Evolutionary conservation across 2,888 invertebrate genomes (phyloP), one percentile per base, ranked within the genome.

Genomic region (Noctua pronuba): DNA sequence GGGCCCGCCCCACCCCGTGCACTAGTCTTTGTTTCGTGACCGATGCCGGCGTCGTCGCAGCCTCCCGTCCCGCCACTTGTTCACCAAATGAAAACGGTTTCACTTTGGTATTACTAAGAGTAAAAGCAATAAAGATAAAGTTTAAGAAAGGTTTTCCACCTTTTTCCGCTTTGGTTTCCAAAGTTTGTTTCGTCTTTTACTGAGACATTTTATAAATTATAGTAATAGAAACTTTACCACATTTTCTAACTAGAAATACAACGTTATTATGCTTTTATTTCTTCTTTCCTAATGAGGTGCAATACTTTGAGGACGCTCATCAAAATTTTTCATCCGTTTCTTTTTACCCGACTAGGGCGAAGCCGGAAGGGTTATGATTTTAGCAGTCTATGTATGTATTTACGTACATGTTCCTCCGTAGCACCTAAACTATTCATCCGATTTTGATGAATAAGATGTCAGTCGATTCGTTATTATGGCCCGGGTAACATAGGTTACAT

Each of bases 61-160:
- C 93, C 92, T 92, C 93, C 92, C 91, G 91, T 90, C 92, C 93
- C 93, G 90, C 92, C 91, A 94, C 94, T 95, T 93, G 93, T 93
- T 92, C 93, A 90, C 92, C 93, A 95, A 96, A 96, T 96, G 94
- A 95, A 96, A 95, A 95, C 95, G 94, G 93, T 95, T 95, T 96
- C 93, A 95, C 94, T 95, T 95, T 93, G 92, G 91, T 92, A 93
- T 93, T 93, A 94, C 93, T 90, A 91, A 86, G 88, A 91, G 92
- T 92, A 91, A 91, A 91, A 93, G 92, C 91, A 91, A 94, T 93
- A 93, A 94, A 93, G 92, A 92, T 92, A 92, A 93, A 93, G 89
- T 93, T 93, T 92, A 90, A 91, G 90, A 90, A 91, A 93, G 92
- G 92, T 93, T 92, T 92, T 91, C 90, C 92, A 93, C 92, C 92